These are phyloP conservation scores for Pseudolaguvia tuberculata DNA, from an alignment of 2,113 vertebrate species.

Conservation along the genomic window DNA sequence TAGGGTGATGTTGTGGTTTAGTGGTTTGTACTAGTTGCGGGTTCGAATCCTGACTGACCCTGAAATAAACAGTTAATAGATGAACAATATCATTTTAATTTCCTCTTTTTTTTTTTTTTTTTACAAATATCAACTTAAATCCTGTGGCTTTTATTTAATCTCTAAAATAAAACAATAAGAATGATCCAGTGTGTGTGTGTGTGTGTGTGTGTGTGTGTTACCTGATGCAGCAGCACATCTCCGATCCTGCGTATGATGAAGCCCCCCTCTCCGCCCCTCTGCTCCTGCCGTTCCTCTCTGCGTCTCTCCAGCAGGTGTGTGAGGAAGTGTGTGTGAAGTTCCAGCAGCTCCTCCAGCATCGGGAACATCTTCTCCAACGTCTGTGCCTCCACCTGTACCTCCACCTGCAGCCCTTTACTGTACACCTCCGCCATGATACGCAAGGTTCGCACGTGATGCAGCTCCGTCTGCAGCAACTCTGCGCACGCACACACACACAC, in stretches of 20 bases:
- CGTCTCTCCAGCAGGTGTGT: constrained; percentile 80
- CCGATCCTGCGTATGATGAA: constrained; percentile 82
- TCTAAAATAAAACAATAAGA: no score
- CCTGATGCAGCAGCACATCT: constrained; percentile 81
- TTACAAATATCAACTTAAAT: no score
- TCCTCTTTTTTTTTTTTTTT: no score
- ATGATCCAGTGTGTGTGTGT: no score
- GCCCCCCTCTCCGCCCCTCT: constrained; percentile 71
- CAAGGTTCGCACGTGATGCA: constrained; percentile 87
- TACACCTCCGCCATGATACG: constrained; percentile 92
- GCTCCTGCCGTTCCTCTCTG: constrained; percentile 60
- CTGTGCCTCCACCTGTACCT: constrained; percentile 79
- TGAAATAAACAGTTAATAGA: no score
- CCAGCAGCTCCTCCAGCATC: constrained; percentile 79
- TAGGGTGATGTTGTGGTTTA: no score
- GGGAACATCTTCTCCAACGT: constrained; percentile 85
- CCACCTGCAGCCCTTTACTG: constrained; percentile 78
- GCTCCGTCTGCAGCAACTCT: constrained; percentile 91
- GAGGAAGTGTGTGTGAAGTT: constrained; percentile 82
- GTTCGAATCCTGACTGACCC: no score
- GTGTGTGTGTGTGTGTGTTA: constrained; percentile 40
- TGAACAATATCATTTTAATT: no score
- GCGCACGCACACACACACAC: accelerated
- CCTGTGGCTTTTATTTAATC: no score
- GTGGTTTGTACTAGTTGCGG: no score